Evolutionary conservation across 2,113 vertebrate genomes (phyloP), one percentile per base, ranked within the genome.

Genomic region (Salvator merianae): DNA sequence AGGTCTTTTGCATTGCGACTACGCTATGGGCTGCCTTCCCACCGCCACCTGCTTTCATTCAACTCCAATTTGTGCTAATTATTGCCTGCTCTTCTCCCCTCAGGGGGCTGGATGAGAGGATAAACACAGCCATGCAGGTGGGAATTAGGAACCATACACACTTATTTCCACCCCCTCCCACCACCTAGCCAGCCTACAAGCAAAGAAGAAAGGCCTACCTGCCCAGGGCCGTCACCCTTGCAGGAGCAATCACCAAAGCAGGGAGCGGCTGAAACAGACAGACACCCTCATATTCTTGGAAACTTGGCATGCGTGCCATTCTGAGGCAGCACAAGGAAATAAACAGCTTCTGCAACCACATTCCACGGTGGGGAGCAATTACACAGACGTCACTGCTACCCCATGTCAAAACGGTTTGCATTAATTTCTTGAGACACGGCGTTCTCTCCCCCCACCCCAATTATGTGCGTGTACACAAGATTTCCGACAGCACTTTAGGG

Each of bases 1-100:
- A 0, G 0, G 2, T 26, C 40, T 24, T 75, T 81, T 68, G 0
- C 0, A 0, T 24, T 16, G 24, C 3, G 30, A 50, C 0, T 4
- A 43, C 7, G 68, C 68, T 69, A 62, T 43, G 32, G 0, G 69
- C 73, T 79, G 13, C 0, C 36, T 62, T 50, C 83, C 50, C 30
- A n/a, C 20, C 8, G 8, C 20, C 1, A 1, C 34, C 84, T 18
- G 84, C 0, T 0, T 8, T 84, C 10, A 18, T 85, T 28, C 72
- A 73, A 69, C 36, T 74, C 62, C n/a, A 40, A 0, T 36, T 26
- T 65, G 84, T 40, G 76, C 73, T 83, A 73, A 78, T 55, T 22
- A 38, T 34, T 34, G 36, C 62, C 24, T 62, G 71, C 47, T 84
- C 13, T 14, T 88, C 63, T 1, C 20, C 14, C 13, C 2, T 82